Conservation (phyloP, 2,113 vertebrate genomes). For the Clinocottus analis region DNA sequence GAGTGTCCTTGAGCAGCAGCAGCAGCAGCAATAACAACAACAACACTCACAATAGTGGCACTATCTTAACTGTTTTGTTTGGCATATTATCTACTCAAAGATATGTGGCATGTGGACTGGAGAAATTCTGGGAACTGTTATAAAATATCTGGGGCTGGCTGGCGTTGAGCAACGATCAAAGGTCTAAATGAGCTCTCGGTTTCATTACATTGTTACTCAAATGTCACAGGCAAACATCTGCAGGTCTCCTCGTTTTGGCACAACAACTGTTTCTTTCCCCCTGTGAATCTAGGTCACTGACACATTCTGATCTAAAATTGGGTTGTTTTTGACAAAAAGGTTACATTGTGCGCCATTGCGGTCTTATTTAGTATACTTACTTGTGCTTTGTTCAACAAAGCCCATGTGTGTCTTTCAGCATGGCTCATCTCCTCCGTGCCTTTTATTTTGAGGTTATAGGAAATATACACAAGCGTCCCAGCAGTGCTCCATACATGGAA, state of each 20-base stretch:
- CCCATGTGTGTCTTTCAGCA: neutral
- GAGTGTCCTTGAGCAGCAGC: slow-evolving; percentile 17
- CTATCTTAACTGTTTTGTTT: slow-evolving; percentile 17
- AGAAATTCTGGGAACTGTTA: neutral
- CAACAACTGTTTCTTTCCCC: neutral
- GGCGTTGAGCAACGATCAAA: neutral
- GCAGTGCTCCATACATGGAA: neutral
- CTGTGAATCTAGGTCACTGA: slow-evolving; percentile 35
- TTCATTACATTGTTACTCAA: neutral
- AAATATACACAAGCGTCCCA: neutral
- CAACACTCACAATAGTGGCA: neutral
- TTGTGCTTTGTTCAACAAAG: neutral
- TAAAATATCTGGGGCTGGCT: neutral
- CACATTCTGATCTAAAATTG: slow-evolving; percentile 11
- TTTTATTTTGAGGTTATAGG: neutral
- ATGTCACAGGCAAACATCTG: slow-evolving; percentile 15
- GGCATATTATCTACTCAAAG: neutral
- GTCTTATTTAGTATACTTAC: neutral
- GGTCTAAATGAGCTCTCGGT: neutral
- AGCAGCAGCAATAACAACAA: neutral
- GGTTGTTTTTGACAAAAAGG: neutral
- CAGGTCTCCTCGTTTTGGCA: slow-evolving; percentile 36
- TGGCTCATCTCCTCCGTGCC: neutral
- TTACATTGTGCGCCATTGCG: no score
- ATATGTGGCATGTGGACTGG: neutral